phyloP scores from a whole-genome alignment of 2,113 vertebrate genomes.

The Beaufortia kweichowensis region DNA sequence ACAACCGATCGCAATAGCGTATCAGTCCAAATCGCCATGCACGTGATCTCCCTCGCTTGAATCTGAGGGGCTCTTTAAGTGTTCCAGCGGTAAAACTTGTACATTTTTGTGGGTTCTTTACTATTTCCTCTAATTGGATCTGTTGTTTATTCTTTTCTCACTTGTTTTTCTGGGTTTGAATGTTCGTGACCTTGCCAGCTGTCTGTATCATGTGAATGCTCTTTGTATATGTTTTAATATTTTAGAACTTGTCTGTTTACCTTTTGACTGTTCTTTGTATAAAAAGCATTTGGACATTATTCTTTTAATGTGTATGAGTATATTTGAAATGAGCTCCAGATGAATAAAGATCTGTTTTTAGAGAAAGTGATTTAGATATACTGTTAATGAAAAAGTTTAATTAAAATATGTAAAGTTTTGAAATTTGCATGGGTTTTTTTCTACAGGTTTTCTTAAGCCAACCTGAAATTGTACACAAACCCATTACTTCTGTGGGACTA shows the following conservation, averaged over 20 bases:
- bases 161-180: not conserved
- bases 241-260: conserved; percentile 18
- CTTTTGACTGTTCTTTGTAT: conserved; percentile 49
- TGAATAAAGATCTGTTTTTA: conserved; percentile 54
- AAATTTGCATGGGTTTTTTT: not conserved
- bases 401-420: conserved; percentile 27
- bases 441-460: not conserved
- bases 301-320: conserved; percentile 41
- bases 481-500: no score
- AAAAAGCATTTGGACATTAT: conserved; percentile 44
- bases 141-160: conserved; percentile 11
- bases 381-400: not conserved
- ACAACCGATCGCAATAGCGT: not conserved
- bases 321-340: conserved; percentile 46
- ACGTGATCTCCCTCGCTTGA: not conserved
- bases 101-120: conserved; percentile 1
- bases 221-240: conserved; percentile 20
- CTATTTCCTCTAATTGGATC: not conserved
- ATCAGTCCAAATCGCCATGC: not conserved
- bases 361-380: not conserved
- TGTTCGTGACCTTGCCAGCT: conserved; percentile 21
- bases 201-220: conserved; percentile 46
- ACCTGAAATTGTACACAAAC: no score
- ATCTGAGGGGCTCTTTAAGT: conserved; percentile 1
- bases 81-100: not conserved